phyloP scores from a whole-genome alignment of 2,888 invertebrate species.

The Drosophila falleni region DNA sequence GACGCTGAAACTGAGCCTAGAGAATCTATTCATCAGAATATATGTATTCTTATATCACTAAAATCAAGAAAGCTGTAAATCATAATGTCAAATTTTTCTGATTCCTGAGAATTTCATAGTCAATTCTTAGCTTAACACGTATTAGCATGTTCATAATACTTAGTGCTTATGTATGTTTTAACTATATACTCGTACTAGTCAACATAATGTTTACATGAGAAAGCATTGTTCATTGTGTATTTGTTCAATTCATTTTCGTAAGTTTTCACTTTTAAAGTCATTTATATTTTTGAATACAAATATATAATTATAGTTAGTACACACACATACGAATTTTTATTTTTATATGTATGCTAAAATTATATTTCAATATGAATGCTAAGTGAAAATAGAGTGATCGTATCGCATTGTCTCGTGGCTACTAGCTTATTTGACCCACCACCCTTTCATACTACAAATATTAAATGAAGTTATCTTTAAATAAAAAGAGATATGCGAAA shows the following conservation, averaged over 20 bases:
- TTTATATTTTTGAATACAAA: conserved; percentile 24
- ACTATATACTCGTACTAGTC: too few relatives aligned
- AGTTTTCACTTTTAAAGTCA: conserved; percentile 20
- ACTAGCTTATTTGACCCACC: too few relatives aligned
- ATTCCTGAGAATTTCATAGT: background rate
- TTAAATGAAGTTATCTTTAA: too few relatives aligned
- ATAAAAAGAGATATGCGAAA: too few relatives aligned
- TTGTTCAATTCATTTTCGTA: conserved; percentile 24
- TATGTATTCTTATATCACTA: too few relatives aligned
- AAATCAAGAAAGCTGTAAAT: conserved; percentile 27
- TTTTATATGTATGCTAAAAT: background rate
- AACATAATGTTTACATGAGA: background rate
- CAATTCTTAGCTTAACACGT: too few relatives aligned
- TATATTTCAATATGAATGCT: conserved; percentile 60
- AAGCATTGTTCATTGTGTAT: conserved; percentile 6
- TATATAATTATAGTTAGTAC: background rate
- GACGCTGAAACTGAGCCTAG: background rate
- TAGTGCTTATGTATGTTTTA: too few relatives aligned
- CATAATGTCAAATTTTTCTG: background rate
- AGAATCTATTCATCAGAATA: background rate
- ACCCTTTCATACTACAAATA: too few relatives aligned
- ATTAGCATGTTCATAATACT: too few relatives aligned
- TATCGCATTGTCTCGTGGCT: background rate
- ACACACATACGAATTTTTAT: background rate
- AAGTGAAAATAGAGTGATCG: conserved; percentile 68